A percentile compares a stretch with the other conserved stretches of the same genome.
These are phyloP conservation scores for Solenopsis invicta DNA, from an alignment of 1,140 invertebrate genomes.

Conservation along the genomic window DNA sequence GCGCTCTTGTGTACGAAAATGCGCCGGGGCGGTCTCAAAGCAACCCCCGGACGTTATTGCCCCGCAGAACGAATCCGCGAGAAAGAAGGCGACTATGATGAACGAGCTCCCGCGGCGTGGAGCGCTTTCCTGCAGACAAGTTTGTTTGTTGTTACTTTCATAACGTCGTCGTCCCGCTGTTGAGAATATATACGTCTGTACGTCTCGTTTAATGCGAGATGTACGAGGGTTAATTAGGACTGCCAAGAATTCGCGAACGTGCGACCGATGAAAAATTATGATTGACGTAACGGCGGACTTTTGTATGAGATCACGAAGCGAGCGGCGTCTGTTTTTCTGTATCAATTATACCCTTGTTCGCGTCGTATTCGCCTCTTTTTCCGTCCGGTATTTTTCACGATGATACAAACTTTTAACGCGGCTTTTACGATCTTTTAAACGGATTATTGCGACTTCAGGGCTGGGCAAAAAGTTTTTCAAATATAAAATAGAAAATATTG, in stretches of 20 bases:
- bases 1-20: constrained; percentile 78
- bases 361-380: background rate
- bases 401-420: background rate
- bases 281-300: background rate
- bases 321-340: background rate
- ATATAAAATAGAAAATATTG: too few species aligned
- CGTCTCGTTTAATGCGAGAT: constrained; percentile 14
- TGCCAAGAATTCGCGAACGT: background rate
- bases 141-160: constrained; percentile 16
- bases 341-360: constrained; percentile 1
- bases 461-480: too few species aligned
- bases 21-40: constrained; percentile 73
- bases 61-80: constrained; percentile 73
- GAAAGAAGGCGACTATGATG: constrained; percentile 68
- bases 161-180: constrained; percentile 6
- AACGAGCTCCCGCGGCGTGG: constrained; percentile 39
- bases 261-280: constrained; percentile 23
- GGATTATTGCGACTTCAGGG: background rate
- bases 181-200: background rate
- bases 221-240: background rate
- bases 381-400: background rate
- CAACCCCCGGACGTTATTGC: constrained; percentile 76
- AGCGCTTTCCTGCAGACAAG: constrained; percentile 19
- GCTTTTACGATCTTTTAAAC: background rate
- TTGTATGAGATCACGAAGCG: constrained; percentile 7